Evolutionary conservation across 2,113 vertebrate genomes (phyloP), one percentile per base, ranked within the genome.

Genomic region (Hydrochoerus hydrochaeris): DNA sequence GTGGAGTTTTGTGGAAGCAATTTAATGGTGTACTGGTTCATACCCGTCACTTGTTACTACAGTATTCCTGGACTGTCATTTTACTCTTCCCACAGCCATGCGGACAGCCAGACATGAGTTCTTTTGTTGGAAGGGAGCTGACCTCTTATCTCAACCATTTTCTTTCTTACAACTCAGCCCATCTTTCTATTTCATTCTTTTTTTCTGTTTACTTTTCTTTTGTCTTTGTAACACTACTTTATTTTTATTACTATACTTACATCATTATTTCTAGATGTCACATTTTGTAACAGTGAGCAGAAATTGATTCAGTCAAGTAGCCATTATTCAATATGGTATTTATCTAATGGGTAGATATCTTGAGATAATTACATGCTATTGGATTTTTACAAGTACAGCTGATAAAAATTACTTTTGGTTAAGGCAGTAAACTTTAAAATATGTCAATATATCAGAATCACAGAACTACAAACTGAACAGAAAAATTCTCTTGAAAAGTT

Each of bases 1-100:
- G 86, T 1, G 8, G 8, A 94, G 35, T 52, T 63, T 88, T 80
- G 32, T 28, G 7, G 65, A 19, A 1, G 6, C 16, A 30, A 41
- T 7, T 4, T 35, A 19, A 17, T 4, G 35, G 8, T 35, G 3
- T 20, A 35, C 20, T 35, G 32, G 32, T 63, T 80, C 44, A 44
- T 0, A 80, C 3, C 0, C 54, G 35, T 9, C 14, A 32, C 7
- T 54, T 1, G 44, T 0, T 3, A 8, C 19, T 5, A 7, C 1
- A 78, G 17, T 5, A 30, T 44, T 7, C 5, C 44, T 73, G 67
- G 57, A 81, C 8, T 35, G 17, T 54, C 7, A 52, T 67, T 67
- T 46, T 41, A 24, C 19, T 32, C 82, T 0, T 44, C 5, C 11
- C n/a, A 6, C 17, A 41, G 17, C 1, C 12, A 62, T 24, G 28